phyloP scores from a whole-genome alignment of 2,113 vertebrate genomes.

The Illadopsis cleaveri region DNA sequence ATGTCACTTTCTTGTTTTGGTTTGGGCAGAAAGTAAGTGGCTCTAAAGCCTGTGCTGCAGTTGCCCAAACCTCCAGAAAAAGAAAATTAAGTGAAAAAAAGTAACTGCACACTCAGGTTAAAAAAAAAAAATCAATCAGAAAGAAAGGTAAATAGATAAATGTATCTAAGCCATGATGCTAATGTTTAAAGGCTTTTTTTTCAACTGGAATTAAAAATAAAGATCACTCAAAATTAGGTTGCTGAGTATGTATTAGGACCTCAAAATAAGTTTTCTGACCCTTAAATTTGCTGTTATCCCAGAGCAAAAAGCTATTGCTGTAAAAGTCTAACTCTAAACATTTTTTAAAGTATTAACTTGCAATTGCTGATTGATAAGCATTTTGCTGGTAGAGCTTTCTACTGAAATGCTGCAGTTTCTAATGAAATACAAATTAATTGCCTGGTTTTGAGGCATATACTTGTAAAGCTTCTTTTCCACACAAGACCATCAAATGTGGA shows the following conservation, averaged over 20 bases:
- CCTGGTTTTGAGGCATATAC: background rate
- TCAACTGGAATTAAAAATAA: background rate
- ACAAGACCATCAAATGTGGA: background rate
- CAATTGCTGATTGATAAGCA: background rate
- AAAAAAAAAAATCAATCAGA: background rate
- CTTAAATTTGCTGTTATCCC: background rate
- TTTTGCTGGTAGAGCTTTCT: background rate
- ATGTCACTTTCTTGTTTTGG: background rate
- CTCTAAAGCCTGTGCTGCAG: background rate
- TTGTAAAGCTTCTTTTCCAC: background rate
- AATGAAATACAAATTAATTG: background rate
- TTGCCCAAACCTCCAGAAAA: background rate
- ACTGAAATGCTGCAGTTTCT: background rate
- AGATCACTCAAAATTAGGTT: background rate
- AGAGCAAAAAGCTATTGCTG: background rate
- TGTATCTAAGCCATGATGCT: background rate
- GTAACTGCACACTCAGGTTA: background rate
- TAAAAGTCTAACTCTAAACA: background rate
- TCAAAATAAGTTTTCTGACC: background rate
- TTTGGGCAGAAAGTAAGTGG: background rate
- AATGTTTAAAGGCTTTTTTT: background rate
- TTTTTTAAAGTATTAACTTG: background rate
- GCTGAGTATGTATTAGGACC: background rate
- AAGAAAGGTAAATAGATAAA: background rate
- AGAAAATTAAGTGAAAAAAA: background rate